These are phyloP conservation scores for Caenorhabditis panamensis DNA, from an alignment of 2,888 invertebrate species.

Conservation along the genomic window DNA sequence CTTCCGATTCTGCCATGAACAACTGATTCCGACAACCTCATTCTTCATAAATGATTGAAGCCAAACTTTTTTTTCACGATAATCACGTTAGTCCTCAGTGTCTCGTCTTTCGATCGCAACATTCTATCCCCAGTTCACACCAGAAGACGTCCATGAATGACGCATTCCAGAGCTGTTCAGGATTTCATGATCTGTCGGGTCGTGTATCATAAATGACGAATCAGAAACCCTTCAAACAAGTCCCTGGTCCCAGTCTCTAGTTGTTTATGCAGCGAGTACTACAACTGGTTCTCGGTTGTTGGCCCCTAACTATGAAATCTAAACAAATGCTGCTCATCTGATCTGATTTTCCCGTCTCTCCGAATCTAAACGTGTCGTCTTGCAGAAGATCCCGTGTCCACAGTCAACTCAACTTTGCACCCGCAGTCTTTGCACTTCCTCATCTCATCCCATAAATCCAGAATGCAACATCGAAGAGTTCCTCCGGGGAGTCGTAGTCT, in stretches of 20 bases:
- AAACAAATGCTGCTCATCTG: conserved; percentile 45
- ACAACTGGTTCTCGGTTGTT: conserved; percentile 53
- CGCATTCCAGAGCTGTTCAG: no score
- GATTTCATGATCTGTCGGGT: no score
- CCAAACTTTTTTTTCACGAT: no score
- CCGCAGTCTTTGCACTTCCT: conserved; percentile 35
- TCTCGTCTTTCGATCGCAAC: background rate
- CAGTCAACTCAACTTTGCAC: conserved; percentile 16
- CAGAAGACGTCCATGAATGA: no score
- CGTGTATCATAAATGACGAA: no score
- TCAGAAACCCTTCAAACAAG: no score
- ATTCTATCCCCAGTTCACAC: no score
- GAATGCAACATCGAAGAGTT: conserved; percentile 25
- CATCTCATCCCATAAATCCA: conserved; percentile 45
- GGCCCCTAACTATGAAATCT: conserved; percentile 38
- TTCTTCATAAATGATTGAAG: no score
- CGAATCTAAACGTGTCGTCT: background rate
- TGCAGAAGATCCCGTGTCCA: conserved; percentile 1
- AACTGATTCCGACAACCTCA: background rate
- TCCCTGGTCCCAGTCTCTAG: background rate
- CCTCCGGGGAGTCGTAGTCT: conserved; percentile 54
- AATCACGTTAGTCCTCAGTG: no score
- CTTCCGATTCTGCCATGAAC: background rate
- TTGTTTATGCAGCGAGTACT: conserved; percentile 53
- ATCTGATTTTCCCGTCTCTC: conserved; percentile 19